These are phyloP conservation scores for Hirtodrosophila histrioides DNA, from an alignment of 2,888 invertebrate species.

Conservation along the genomic window DNA sequence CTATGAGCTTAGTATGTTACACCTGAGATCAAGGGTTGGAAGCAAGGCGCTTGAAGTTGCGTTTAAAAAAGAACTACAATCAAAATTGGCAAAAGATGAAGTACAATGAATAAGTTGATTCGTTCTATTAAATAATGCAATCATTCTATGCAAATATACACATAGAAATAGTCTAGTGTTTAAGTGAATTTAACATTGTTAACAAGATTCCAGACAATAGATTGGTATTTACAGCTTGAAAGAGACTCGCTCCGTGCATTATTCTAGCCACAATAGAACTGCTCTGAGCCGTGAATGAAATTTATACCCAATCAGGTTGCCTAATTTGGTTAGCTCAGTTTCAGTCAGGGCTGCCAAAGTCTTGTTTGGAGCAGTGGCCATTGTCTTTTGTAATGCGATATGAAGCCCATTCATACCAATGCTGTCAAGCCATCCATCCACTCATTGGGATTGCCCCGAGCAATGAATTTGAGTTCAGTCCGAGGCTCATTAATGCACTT, in stretches of 20 bases:
- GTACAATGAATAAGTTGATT: too few species aligned
- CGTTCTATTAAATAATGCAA: too few species aligned
- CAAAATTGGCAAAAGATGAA: too few species aligned
- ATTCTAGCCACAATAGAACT: slow-evolving; percentile 15
- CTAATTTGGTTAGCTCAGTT: slow-evolving; percentile 61
- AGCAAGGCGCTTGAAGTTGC: too few species aligned
- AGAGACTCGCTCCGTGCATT: slow-evolving; percentile 11
- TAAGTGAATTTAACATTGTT: too few species aligned
- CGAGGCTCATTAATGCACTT: slow-evolving; percentile 79
- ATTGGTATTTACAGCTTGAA: background rate
- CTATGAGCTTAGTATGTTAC: too few species aligned
- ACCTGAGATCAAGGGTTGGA: too few species aligned
- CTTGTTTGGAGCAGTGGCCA: slow-evolving; percentile 39
- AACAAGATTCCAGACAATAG: too few species aligned
- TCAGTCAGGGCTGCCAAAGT: slow-evolving; percentile 30
- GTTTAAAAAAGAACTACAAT: too few species aligned
- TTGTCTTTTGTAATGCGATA: slow-evolving; percentile 77
- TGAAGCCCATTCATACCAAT: slow-evolving; percentile 42
- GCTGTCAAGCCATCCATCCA: slow-evolving; percentile 58
- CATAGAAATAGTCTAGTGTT: too few species aligned
- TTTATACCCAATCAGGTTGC: slow-evolving; percentile 43
- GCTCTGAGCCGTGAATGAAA: slow-evolving; percentile 48
- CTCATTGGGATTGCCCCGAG: slow-evolving; percentile 60
- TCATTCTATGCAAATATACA: too few species aligned
- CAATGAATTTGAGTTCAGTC: slow-evolving; percentile 54